A percentile compares a stretch with the other conserved stretches of the same genome.
These are phyloP conservation scores for Heliconius hortense DNA, from an alignment of 2,888 invertebrate species.

Conservation along the genomic window DNA sequence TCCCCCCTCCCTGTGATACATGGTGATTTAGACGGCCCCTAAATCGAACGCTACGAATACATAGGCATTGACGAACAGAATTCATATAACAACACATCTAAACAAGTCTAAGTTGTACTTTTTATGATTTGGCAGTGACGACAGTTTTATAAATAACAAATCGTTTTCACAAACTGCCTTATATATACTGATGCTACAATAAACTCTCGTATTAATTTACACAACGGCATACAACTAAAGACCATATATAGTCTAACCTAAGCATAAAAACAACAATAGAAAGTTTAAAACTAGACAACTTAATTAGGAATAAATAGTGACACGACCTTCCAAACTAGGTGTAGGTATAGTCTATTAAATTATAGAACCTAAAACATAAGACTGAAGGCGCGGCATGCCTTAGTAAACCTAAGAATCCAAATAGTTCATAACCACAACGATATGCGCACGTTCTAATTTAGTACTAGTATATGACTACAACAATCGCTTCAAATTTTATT, in stretches of 20 bases:
- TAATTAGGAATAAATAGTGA: slow-evolving; percentile 62
- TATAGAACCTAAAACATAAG: slow-evolving; percentile 66
- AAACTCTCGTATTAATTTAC: slow-evolving; percentile 56
- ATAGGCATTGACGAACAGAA: slow-evolving; percentile 31
- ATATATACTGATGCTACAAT: slow-evolving; percentile 50
- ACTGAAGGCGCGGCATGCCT: slow-evolving; percentile 63
- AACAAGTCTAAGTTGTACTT: slow-evolving; percentile 66
- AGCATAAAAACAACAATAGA: slow-evolving; percentile 53
- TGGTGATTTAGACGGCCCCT: no score
- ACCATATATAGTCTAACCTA: slow-evolving; percentile 32
- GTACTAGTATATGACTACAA: slow-evolving; percentile 64
- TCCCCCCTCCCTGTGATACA: no score
- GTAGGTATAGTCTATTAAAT: slow-evolving; percentile 49
- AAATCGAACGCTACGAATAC: slow-evolving; percentile 42
- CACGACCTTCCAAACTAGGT: slow-evolving; percentile 50
- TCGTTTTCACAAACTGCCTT: slow-evolving; percentile 51
- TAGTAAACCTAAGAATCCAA: slow-evolving; percentile 66
- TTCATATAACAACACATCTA: slow-evolving; percentile 49
- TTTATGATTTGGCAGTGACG: slow-evolving; percentile 73
- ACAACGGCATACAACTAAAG: slow-evolving; percentile 50
- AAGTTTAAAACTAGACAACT: slow-evolving; percentile 36
- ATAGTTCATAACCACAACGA: slow-evolving; percentile 71
- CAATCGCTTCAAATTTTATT: slow-evolving; percentile 54
- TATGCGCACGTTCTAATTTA: slow-evolving; percentile 76
- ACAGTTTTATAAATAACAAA: slow-evolving; percentile 52